Conservation (phyloP, 2,113 vertebrate species). For the Plecotus auritus region DNA sequence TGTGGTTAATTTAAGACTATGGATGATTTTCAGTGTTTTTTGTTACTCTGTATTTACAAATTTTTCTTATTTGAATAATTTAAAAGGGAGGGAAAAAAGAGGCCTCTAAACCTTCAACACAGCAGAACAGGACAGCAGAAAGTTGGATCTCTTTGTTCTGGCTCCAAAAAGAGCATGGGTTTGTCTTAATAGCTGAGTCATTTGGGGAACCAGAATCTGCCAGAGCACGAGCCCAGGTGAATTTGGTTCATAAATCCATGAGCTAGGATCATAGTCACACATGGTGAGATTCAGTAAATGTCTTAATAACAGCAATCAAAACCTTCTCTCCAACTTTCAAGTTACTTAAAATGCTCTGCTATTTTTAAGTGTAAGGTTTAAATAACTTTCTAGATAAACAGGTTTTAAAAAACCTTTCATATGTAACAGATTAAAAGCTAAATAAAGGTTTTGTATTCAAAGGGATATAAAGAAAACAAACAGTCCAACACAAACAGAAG, state of each 20-base stretch:
- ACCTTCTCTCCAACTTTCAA: neutral
- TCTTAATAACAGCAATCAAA: neutral
- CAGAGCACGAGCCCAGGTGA: neutral
- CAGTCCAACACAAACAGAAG: slow-evolving; percentile 24
- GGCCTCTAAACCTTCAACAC: neutral
- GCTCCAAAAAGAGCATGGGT: neutral
- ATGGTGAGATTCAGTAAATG: neutral
- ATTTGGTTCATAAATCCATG: neutral
- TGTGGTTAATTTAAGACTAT: neutral
- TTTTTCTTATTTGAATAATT: neutral
- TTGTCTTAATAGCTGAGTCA: neutral
- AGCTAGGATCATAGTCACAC: neutral
- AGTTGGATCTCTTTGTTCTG: neutral
- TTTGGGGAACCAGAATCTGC: neutral
- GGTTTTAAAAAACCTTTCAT: slow-evolving; percentile 23
- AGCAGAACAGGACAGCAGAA: neutral
- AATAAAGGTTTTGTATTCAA: neutral
- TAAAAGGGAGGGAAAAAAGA: neutral
- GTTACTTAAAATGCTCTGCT: slow-evolving; percentile 19
- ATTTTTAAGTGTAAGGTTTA: slow-evolving; percentile 33
- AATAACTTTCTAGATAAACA: slow-evolving; percentile 33
- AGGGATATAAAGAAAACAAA: neutral
- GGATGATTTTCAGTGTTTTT: neutral
- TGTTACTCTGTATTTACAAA: neutral
- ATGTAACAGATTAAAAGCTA: slow-evolving; percentile 26